Base-by-base conservation (phyloP, 2,113 vertebrate genomes). In the Megaleporinus macrocephalus region DNA sequence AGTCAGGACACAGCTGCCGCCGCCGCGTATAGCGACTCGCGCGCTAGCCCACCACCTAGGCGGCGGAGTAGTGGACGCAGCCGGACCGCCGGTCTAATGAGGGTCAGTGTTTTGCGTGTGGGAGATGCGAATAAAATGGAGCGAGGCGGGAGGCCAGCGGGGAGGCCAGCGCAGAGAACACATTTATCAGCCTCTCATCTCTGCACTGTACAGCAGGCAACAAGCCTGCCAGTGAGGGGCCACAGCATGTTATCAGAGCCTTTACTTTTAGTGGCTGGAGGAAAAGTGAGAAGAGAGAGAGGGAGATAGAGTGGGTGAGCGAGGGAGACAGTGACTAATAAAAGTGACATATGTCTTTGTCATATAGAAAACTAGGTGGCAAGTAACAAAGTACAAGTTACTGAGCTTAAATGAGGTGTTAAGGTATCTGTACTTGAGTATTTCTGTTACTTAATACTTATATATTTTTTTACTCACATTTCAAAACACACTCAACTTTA, bases 181-280 rank as follows among this genome's bases (percentile, higher is more conserved):
- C 62, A 82, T 82, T 76, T 82, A 76, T 82, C 80, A 76, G 63
- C 51, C 49, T 75, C 80, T 82, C 75, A 82, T 82, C 80, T 82
- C 49, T 53, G 72, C 68, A 51, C 63, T 76, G 57, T 53, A 76
- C 62, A 63, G 49, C 47, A 81, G 30, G 62, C 49, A 81, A 68
- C 72, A 57, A 68, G 30, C 20, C 79, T 59, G 51, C 27, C 61
- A 75, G 79, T 61, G 22, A 68, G 79, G 68, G 73, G 49, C 71
- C 61, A 18, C 36, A 68, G 71, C 72, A 57, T 73, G 74, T 10
- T 24, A 59, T 69, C 62, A 47, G n/a, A 69, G 62, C 44, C 51
- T 47, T 70, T 57, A 57, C 22, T 22, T 12, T 26, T 26, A 61
- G 36, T 16, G 36, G 36, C 36, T 24, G 16, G 27, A 71, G 68